Evolutionary conservation across 2,888 invertebrate species (phyloP), one percentile per base, ranked within the genome.

Genomic region (Pantelozetes paolii): DNA sequence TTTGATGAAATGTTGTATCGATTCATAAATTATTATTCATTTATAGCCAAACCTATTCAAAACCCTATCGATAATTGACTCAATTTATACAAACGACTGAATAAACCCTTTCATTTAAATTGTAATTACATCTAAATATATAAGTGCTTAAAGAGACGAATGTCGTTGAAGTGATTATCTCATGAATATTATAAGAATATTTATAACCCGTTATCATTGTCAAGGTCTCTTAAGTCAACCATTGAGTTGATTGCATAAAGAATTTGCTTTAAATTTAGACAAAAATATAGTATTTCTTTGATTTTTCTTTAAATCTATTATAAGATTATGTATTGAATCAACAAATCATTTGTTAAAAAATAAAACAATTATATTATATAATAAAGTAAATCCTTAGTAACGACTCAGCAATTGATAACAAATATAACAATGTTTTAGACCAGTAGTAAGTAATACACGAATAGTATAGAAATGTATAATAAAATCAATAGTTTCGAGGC

Each of bases 401-500:
- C 50, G 20, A 20, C 20, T 50, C n/a, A 15, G 15, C n/a, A 50
- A 50, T 20, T 50, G 50, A 50, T 50, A 50, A 50, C 50, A 50
- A 50, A 50, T 50, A 20, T n/a, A n/a, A n/a, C 5, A 28, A 11
- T 57, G 26, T 57, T 28, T 57, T 23, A 1, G 28, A 57, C 2
- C 30, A 28, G 28, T 57, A 57, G 57, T 57, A 9, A 57, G 26
- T 9, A 57, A 28, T 28, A 28, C 15, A 20, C 28, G 9, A 57
- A 20, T n/a, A 57, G 11, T 28, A 15, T 13, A 3, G 15, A 28
- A 28, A 2, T 9, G 28, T 11, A 23, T 26, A 57, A 57, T 57
- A 57, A 57, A 57, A 57, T 57, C 57, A 18, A 57, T 57, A 57
- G 57, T 57, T 57, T 57, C 28, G 57, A 57, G 28, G 28, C 28